Percentiles rank a stretch among this genome's conserved stretches.
phyloP scores from a whole-genome alignment of 2,888 invertebrate genomes.

The Drosophila crucigera region DNA sequence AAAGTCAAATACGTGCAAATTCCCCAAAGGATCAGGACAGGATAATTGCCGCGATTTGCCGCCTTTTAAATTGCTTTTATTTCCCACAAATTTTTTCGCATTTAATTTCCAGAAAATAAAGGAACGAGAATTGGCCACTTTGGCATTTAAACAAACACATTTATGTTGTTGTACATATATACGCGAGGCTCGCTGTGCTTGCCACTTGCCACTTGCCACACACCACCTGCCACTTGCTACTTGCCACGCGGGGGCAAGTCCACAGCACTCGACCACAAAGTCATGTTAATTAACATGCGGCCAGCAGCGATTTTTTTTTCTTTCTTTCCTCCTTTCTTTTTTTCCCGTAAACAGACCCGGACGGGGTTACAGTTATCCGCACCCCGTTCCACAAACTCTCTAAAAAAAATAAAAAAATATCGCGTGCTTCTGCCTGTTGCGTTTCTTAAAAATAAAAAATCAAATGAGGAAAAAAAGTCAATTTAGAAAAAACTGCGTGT shows the following conservation, averaged over 20 bases:
- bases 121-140: constrained; percentile 36
- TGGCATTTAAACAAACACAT: constrained; percentile 74
- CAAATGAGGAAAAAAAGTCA: constrained; percentile 6
- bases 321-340: constrained; percentile 5
- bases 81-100: constrained; percentile 20
- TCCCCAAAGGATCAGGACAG: constrained; percentile 53
- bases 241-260: constrained; percentile 14
- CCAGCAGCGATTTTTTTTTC: constrained; percentile 40
- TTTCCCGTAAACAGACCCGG: constrained; percentile 8
- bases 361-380: neutral
- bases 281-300: constrained; percentile 81
- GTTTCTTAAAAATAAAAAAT: constrained; percentile 29
- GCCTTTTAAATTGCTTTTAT: constrained; percentile 71
- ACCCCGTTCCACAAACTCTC: constrained; percentile 14
- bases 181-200: constrained; percentile 13
- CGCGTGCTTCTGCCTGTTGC: constrained; percentile 55
- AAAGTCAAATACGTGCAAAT: constrained; percentile 31
- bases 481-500: constrained; percentile 3
- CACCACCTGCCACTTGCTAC: neutral
- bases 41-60: constrained; percentile 78
- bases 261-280: constrained; percentile 74
- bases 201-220: neutral
- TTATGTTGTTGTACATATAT: constrained; percentile 73
- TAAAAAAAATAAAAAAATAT: constrained; percentile 12
- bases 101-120: constrained; percentile 3